Conservation (phyloP, 2,113 vertebrate genomes). For the Craseonycteris thonglongyai region DNA sequence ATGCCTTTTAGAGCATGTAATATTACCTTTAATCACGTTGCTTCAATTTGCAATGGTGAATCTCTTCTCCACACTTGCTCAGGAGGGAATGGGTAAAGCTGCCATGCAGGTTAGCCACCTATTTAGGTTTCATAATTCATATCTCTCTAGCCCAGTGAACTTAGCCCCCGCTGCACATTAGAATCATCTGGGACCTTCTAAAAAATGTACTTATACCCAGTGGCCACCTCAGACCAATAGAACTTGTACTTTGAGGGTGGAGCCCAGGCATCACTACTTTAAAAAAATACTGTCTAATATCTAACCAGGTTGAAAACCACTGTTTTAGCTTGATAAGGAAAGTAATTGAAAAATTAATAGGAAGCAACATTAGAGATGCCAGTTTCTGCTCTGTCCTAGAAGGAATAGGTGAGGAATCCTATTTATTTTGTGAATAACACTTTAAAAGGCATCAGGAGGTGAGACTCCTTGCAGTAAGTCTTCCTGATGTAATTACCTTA, state of each 20-base stretch:
- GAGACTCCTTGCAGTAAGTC: background rate
- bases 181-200: background rate
- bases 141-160: background rate
- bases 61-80: slow-evolving; percentile 3
- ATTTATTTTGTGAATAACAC: background rate
- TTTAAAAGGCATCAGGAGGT: background rate
- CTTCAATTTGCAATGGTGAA: slow-evolving; percentile 30
- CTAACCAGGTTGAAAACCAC: background rate
- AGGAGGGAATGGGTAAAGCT: background rate
- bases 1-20: slow-evolving; percentile 44
- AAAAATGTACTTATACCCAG: background rate
- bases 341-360: background rate
- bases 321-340: background rate
- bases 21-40: slow-evolving; percentile 42
- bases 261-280: background rate
- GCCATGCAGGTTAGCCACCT: background rate
- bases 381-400: background rate
- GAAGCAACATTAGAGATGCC: background rate
- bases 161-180: background rate
- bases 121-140: background rate
- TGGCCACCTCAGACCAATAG: background rate
- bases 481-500: background rate
- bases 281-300: background rate
- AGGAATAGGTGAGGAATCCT: background rate
- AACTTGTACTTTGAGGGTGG: background rate